Conservation (phyloP, 1,140 invertebrate genomes). For the Aphaenogaster ashmeadi region DNA sequence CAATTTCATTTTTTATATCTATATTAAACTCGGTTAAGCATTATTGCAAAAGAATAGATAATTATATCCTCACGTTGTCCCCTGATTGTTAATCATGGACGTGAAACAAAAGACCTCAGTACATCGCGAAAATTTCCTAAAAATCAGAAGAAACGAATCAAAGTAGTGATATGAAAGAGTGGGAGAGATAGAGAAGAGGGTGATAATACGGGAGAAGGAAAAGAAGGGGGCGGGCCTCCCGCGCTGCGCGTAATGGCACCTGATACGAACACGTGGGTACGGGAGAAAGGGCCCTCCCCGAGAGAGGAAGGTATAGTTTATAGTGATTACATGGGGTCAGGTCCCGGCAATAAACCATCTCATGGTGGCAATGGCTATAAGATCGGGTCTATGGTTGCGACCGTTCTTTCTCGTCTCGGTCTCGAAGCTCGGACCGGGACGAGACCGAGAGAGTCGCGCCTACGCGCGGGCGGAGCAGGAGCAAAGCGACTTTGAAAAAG, state of each 20-base stretch:
- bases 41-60: background rate
- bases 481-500: conserved; percentile 85
- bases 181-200: conserved; percentile 28
- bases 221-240: conserved; percentile 68
- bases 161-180: background rate
- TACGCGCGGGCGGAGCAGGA: conserved; percentile 84
- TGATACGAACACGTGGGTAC: conserved; percentile 84
- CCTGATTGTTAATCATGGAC: background rate
- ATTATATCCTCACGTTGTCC: background rate
- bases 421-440: conserved; percentile 44
- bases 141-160: background rate
- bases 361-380: conserved; percentile 83
- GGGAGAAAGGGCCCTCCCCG: conserved; percentile 23
- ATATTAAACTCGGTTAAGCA: background rate
- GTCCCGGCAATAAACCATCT: conserved; percentile 86
- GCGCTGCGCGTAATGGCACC: conserved; percentile 82
- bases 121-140: background rate
- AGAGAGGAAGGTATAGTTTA: conserved; percentile 85
- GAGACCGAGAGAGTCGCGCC: conserved; percentile 78
- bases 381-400: conserved; percentile 71
- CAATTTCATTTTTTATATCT: background rate
- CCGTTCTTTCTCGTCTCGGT: conserved; percentile 68
- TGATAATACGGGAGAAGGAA: conserved; percentile 64
- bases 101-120: background rate
- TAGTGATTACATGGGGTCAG: conserved; percentile 87